A percentile compares a stretch with the other conserved stretches of the same genome.
phyloP scores from a whole-genome alignment of 2,888 invertebrate genomes.

The Spilosoma lubricipeda region DNA sequence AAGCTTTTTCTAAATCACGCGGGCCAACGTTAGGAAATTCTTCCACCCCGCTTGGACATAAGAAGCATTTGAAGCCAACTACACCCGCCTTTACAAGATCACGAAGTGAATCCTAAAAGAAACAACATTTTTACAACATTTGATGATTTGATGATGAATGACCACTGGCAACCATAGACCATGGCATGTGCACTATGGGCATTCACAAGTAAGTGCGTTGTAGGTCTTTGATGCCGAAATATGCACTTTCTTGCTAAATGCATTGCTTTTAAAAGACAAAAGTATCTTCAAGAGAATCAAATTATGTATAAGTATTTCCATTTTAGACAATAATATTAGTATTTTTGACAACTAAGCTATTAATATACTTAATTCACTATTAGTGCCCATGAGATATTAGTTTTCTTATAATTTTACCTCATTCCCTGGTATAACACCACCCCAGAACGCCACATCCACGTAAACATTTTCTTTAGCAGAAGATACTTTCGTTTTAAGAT shows the following conservation, averaged over 20 bases:
- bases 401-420: conserved; percentile 70
- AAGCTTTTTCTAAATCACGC: conserved; percentile 85
- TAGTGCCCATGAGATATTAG: background rate
- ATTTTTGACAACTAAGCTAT: too few species aligned
- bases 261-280: too few species aligned
- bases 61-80: conserved; percentile 91
- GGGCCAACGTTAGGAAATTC: conserved; percentile 88
- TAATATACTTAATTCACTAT: too few species aligned
- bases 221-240: too few species aligned
- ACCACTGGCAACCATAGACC: too few species aligned
- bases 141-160: too few species aligned
- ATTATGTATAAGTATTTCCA: too few species aligned
- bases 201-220: too few species aligned
- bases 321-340: too few species aligned
- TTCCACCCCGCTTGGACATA: conserved; percentile 89
- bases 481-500: conserved; percentile 86
- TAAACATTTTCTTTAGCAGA: conserved; percentile 87
- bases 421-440: conserved; percentile 91
- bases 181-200: too few species aligned
- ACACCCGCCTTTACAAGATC: conserved; percentile 88
- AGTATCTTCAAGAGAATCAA: too few species aligned
- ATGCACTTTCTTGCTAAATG: too few species aligned
- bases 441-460: conserved; percentile 92
- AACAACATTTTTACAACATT: background rate
- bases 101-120: conserved; percentile 83